phyloP scores from a whole-genome alignment of 2,113 vertebrate species.

The Melanotaenia duboulayi region DNA sequence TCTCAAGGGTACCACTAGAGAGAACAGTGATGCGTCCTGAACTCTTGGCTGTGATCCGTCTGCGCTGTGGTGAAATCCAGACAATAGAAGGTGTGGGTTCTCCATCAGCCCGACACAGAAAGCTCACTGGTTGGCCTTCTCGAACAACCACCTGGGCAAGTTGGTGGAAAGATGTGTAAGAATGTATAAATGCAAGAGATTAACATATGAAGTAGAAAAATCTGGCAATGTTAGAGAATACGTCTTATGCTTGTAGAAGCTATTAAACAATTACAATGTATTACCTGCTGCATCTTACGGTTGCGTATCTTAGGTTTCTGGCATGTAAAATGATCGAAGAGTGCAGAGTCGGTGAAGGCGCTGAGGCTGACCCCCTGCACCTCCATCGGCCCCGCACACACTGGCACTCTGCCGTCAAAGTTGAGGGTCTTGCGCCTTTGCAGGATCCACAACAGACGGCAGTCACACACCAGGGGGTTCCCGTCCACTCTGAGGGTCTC shows the following conservation, averaged over 20 bases:
- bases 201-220: background rate
- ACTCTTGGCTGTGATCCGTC: constrained; percentile 86
- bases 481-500: constrained; percentile 94
- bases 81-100: constrained; percentile 90
- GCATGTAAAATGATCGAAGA: constrained; percentile 97
- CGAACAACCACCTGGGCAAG: constrained; percentile 75
- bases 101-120: constrained; percentile 93
- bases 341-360: constrained; percentile 90
- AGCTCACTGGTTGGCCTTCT: constrained; percentile 90
- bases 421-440: constrained; percentile 94
- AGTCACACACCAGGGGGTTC: constrained; percentile 97
- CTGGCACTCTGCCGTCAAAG: constrained; percentile 92
- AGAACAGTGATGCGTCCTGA: constrained; percentile 87
- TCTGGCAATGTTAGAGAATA: background rate
- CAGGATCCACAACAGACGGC: constrained; percentile 97
- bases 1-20: constrained; percentile 91
- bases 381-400: constrained; percentile 90
- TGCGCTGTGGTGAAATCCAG: constrained; percentile 95
- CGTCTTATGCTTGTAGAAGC: background rate
- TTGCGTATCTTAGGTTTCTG: constrained; percentile 95
- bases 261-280: background rate
- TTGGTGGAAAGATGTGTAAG: constrained; percentile 2
- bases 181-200: constrained; percentile 8
- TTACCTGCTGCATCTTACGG: constrained; percentile 90
- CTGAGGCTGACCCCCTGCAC: constrained; percentile 91